A percentile compares a stretch with the other conserved stretches of the same genome.
Evolutionary conservation across 2,888 invertebrate genomes (phyloP).

Genomic region (Sarcophaga carnaria): DNA sequence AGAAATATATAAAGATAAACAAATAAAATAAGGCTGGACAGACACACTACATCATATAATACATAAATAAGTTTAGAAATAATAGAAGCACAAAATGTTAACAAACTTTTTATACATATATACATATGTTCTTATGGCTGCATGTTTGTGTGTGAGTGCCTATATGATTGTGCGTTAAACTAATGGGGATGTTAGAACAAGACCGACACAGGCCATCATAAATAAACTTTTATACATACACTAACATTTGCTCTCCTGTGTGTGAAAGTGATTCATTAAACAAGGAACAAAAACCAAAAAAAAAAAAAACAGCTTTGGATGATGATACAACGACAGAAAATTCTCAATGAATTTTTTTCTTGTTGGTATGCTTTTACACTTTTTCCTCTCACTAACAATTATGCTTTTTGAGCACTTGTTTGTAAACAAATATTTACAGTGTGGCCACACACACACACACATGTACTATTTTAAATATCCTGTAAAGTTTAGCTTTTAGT

Average conservation of each 20-base stretch:
- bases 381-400: too few species aligned
- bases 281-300: constrained; percentile 25
- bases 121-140: too few species aligned
- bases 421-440: neutral
- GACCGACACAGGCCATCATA: constrained; percentile 39
- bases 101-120: constrained; percentile 4
- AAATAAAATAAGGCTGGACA: neutral
- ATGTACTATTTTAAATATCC: too few species aligned
- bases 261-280: constrained; percentile 46
- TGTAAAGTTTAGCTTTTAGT: too few species aligned
- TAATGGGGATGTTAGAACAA: constrained; percentile 10
- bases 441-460: too few species aligned
- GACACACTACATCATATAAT: neutral
- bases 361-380: neutral
- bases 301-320: neutral
- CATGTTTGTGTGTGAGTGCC: neutral
- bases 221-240: neutral
- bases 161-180: neutral
- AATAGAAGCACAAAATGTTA: constrained; percentile 31
- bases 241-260: neutral
- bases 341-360: neutral
- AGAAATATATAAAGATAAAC: neutral
- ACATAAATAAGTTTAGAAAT: neutral
- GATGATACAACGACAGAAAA: neutral
- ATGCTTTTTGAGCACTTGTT: neutral